Percentiles rank a stretch among this genome's conserved stretches.
These are phyloP conservation scores for Stegastes partitus DNA, from an alignment of 2,113 vertebrate genomes.

Conservation along the genomic window DNA sequence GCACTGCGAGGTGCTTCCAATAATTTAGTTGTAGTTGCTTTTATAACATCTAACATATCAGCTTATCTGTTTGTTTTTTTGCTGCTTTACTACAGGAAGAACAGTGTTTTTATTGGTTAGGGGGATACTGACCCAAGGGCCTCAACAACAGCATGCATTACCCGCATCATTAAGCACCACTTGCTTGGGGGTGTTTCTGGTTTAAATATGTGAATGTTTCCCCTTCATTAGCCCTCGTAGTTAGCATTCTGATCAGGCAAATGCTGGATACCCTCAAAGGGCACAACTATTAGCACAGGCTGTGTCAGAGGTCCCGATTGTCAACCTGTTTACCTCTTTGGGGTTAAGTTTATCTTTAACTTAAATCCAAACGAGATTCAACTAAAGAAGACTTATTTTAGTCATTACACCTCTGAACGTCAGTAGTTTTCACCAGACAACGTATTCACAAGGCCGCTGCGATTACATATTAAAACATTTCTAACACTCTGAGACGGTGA, in stretches of 20 bases:
- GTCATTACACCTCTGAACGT: not conserved
- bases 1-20: not conserved
- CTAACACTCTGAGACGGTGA: not conserved
- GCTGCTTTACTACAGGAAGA: not conserved
- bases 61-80: not conserved
- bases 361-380: slow-evolving; percentile 14
- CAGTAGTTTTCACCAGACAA: not conserved
- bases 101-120: slow-evolving; percentile 14
- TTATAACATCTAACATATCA: not conserved
- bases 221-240: slow-evolving; percentile 54
- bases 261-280: slow-evolving; percentile 42
- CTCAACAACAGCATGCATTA: slow-evolving; percentile 40
- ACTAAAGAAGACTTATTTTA: not conserved
- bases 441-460: not conserved
- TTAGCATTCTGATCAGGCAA: slow-evolving; percentile 80
- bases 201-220: slow-evolving; percentile 67
- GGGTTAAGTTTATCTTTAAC: slow-evolving; percentile 35
- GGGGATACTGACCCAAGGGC: slow-evolving; percentile 14
- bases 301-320: slow-evolving; percentile 32
- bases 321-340: slow-evolving; percentile 28
- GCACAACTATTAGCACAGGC: slow-evolving; percentile 47
- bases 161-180: slow-evolving; percentile 64
- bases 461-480: not conserved
- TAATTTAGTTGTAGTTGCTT: not conserved
- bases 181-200: slow-evolving; percentile 36